Conservation (phyloP, 2,797 vertebrate genomes). For the Rhyacichthys aspro region DNA sequence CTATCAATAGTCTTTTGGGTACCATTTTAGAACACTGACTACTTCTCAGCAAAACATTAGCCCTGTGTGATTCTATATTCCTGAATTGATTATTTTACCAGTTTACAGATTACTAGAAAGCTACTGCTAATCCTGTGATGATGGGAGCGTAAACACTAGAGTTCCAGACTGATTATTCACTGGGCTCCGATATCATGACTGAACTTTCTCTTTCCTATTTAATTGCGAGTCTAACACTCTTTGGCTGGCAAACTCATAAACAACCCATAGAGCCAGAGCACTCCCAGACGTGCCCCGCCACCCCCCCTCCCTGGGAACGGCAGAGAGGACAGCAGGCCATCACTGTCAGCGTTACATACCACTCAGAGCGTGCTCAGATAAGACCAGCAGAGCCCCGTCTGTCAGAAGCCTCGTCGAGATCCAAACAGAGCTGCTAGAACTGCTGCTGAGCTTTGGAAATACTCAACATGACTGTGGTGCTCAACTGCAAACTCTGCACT, state of each 20-base stretch:
- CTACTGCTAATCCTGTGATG: no score
- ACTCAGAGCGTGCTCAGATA: conserved; percentile 62
- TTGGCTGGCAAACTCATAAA: conserved; percentile 8
- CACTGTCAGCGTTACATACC: conserved; percentile 66
- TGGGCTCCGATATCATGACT: no score
- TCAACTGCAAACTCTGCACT: neutral
- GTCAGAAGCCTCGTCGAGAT: conserved; percentile 31
- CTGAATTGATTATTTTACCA: no score
- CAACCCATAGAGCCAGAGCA: conserved; percentile 10
- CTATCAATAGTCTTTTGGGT: no score
- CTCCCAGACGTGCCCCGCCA: neutral
- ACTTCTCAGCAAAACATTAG: no score
- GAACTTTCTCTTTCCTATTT: conserved; percentile 17
- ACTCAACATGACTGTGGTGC: neutral
- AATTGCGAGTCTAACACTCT: conserved; percentile 18
- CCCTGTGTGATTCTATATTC: no score
- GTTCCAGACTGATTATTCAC: no score
- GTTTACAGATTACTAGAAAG: no score
- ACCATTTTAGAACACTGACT: no score
- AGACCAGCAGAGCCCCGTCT: conserved; percentile 56
- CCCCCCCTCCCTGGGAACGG: conserved; percentile 71
- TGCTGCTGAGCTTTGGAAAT: conserved; percentile 5
- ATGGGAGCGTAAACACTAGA: no score
- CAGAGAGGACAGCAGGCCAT: conserved; percentile 59
- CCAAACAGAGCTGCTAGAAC: conserved; percentile 16